phyloP scores from a whole-genome alignment of 2,888 invertebrate genomes.

The Gastrophysa polygoni region DNA sequence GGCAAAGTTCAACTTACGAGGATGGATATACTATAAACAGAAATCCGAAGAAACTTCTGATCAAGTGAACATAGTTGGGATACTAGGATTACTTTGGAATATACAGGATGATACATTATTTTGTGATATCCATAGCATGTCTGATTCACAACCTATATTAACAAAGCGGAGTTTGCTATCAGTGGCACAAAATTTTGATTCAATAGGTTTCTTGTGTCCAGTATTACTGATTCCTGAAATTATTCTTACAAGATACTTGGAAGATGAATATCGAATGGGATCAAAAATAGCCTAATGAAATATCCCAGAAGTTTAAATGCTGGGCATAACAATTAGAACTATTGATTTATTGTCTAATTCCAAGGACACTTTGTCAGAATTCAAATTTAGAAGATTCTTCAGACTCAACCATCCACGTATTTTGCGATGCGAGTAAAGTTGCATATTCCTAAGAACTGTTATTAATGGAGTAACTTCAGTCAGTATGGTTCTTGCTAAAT shows the following conservation, averaged over 20 bases:
- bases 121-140: neutral
- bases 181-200: slow-evolving; percentile 18
- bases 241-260: slow-evolving; percentile 22
- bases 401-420: neutral
- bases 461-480: no score
- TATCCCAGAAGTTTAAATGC: neutral
- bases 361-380: neutral
- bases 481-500: neutral
- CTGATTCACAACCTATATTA: neutral
- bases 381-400: neutral
- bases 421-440: slow-evolving; percentile 24
- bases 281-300: neutral
- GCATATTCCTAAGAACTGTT: neutral
- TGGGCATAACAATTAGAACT: no score
- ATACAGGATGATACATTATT: slow-evolving; percentile 1
- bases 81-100: slow-evolving; percentile 16
- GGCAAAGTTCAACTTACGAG: slow-evolving; percentile 13
- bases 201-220: slow-evolving; percentile 23
- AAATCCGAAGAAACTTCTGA: neutral
- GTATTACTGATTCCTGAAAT: slow-evolving; percentile 22
- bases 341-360: neutral
- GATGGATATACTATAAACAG: slow-evolving; percentile 1
- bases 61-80: neutral
- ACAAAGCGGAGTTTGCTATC: no score
- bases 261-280: neutral